These are phyloP conservation scores for Agrochola macilenta DNA, from an alignment of 2,888 invertebrate species.

Conservation along the genomic window DNA sequence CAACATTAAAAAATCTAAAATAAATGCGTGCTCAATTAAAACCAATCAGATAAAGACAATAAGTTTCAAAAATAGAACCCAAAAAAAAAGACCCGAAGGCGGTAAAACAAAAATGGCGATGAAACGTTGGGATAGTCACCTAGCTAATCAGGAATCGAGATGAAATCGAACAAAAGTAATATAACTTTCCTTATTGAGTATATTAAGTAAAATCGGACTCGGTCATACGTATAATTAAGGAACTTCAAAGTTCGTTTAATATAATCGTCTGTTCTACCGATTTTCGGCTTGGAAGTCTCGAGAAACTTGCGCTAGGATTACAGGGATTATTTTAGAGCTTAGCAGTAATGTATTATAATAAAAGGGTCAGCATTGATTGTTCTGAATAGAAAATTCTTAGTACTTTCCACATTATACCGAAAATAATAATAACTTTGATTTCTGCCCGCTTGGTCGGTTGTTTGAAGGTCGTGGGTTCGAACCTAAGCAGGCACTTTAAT, in stretches of 20 bases:
- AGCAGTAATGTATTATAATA: constrained; percentile 10
- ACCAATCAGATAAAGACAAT: no score
- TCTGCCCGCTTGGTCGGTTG: neutral
- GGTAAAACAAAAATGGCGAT: constrained; percentile 63
- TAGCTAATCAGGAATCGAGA: constrained; percentile 76
- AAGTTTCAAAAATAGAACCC: constrained; percentile 3
- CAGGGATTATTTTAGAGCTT: constrained; percentile 7
- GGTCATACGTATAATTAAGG: constrained; percentile 83
- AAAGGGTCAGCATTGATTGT: neutral
- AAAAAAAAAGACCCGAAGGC: neutral
- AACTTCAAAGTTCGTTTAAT: constrained; percentile 64
- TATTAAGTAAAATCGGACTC: constrained; percentile 80
- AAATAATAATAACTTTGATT: neutral
- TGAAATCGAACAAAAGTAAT: constrained; percentile 86
- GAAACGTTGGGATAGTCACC: constrained; percentile 68
- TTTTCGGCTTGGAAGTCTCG: constrained; percentile 40
- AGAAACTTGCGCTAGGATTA: constrained; percentile 13
- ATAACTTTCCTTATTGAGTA: constrained; percentile 86
- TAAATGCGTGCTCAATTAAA: no score
- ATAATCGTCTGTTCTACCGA: constrained; percentile 52
- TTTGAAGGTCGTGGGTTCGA: no score
- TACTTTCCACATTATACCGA: no score
- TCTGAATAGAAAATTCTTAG: neutral
- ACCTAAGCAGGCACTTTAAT: no score
- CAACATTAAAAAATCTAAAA: no score